These are phyloP conservation scores for Delichon dasypus DNA, from an alignment of 2,797 vertebrate species.

Conservation along the genomic window DNA sequence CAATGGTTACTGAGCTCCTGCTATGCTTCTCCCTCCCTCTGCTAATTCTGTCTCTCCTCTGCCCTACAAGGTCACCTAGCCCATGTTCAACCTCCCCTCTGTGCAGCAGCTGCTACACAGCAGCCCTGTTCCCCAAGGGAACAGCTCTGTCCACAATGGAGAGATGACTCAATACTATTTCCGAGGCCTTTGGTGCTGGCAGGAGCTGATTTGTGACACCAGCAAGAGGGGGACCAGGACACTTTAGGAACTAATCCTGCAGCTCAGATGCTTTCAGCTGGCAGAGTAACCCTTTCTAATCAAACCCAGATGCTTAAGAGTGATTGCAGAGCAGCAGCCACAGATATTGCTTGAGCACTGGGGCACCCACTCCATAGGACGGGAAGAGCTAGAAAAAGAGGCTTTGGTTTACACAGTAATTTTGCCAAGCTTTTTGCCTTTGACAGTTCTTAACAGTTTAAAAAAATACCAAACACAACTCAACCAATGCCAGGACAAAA, in stretches of 20 bases:
- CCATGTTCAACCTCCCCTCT: not conserved
- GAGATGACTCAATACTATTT: not conserved
- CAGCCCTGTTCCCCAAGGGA: not conserved
- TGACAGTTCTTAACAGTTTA: not conserved
- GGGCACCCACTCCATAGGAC: conserved; percentile 8
- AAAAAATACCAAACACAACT: not conserved
- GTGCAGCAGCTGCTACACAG: not conserved
- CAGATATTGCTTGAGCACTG: not conserved
- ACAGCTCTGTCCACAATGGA: not conserved
- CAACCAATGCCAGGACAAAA: not conserved
- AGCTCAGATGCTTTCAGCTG: not conserved
- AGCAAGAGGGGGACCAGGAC: not conserved
- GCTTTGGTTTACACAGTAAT: not conserved
- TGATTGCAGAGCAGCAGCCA: conserved; percentile 44
- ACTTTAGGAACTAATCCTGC: not conserved
- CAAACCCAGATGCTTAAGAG: not conserved
- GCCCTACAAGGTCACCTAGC: not conserved
- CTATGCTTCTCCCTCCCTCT: not conserved
- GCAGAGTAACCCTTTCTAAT: conserved; percentile 12
- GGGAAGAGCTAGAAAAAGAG: conserved; percentile 42
- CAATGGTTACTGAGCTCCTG: not conserved
- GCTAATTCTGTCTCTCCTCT: not conserved
- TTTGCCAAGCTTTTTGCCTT: conserved; percentile 31
- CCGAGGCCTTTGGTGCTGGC: not conserved
- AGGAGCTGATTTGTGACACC: not conserved